Conservation (phyloP, 2,797 vertebrate species). For the Allochrocebus solatus region DNA sequence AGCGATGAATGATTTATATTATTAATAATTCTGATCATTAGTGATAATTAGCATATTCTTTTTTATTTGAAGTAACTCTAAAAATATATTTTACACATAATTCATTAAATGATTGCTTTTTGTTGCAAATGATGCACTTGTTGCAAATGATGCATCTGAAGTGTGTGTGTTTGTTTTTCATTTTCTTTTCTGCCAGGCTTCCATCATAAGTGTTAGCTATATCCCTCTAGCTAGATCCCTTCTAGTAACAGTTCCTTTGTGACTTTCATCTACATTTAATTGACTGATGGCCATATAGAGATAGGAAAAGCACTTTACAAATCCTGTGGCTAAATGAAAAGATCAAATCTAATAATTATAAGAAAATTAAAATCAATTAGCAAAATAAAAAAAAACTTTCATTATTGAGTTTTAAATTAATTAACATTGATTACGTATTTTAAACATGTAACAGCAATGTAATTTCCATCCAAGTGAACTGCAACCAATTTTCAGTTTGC, state of each 20-base stretch:
- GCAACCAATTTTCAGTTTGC: not conserved
- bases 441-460: not conserved
- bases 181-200: not conserved
- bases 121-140: not conserved
- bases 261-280: not conserved
- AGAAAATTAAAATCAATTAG: not conserved
- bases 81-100: not conserved
- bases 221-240: not conserved
- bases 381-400: not conserved
- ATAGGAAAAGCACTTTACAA: not conserved
- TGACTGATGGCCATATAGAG: not conserved
- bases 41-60: not conserved
- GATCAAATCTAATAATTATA: not conserved
- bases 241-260: not conserved
- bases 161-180: not conserved
- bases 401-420: not conserved
- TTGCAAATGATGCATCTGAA: not conserved
- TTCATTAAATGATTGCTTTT: not conserved
- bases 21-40: not conserved
- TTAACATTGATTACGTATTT: not conserved
- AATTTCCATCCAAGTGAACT: not conserved
- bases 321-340: not conserved
- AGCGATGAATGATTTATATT: not conserved
- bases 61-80: not conserved
- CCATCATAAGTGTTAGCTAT: not conserved